These are phyloP conservation scores for Anoura caudifer DNA, from an alignment of 2,113 vertebrate species.

Conservation along the genomic window DNA sequence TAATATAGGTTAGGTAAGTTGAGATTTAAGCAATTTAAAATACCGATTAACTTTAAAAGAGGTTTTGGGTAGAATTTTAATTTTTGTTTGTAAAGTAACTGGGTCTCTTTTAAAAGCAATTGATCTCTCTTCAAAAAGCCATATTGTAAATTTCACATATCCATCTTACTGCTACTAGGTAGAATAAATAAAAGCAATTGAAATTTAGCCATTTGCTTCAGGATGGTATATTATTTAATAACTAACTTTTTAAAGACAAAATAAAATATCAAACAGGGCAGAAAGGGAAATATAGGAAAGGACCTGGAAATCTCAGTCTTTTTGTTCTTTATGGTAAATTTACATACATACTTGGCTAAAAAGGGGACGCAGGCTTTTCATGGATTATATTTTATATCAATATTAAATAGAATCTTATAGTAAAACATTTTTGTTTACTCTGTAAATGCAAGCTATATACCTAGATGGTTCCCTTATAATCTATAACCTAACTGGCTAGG, in stretches of 20 bases:
- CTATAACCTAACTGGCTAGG: background rate
- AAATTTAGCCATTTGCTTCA: conserved; percentile 21
- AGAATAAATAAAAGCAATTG: conserved; percentile 30
- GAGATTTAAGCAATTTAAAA: conserved; percentile 53
- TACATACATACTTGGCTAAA: conserved; percentile 2
- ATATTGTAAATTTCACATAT: conserved; percentile 34
- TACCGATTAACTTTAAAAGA: conserved; percentile 51
- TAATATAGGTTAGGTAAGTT: background rate
- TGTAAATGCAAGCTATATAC: background rate
- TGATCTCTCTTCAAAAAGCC: conserved; percentile 50
- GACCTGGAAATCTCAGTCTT: background rate
- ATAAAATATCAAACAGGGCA: conserved; percentile 28
- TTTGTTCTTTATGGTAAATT: background rate
- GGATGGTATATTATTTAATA: background rate
- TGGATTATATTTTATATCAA: background rate
- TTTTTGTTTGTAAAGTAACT: conserved; percentile 45
- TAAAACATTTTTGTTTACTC: background rate
- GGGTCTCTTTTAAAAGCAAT: conserved; percentile 47
- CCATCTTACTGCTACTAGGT: background rate
- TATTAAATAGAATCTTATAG: background rate
- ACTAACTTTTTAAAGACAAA: conserved; percentile 30
- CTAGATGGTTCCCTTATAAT: background rate
- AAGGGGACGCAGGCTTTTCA: background rate
- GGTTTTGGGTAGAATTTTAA: conserved; percentile 31
- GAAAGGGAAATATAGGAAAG: conserved; percentile 8